phyloP scores from a whole-genome alignment of 2,113 vertebrate species.

The Pampusana beccarii region DNA sequence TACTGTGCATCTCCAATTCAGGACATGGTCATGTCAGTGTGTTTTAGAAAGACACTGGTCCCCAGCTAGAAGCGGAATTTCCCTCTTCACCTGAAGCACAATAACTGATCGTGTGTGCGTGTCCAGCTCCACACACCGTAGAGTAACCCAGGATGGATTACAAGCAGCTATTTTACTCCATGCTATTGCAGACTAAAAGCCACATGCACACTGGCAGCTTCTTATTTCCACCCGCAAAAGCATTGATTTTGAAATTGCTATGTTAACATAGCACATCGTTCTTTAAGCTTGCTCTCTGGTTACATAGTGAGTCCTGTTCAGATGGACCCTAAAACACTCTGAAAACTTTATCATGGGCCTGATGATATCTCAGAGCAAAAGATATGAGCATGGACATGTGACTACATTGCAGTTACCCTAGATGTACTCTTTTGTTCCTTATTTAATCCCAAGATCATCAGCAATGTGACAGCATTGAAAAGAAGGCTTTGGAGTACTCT shows the following conservation, averaged over 20 bases:
- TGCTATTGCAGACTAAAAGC: not conserved
- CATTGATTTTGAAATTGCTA: not conserved
- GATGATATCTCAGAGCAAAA: not conserved
- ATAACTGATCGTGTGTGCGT: not conserved
- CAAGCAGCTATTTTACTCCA: not conserved
- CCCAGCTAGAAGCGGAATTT: not conserved
- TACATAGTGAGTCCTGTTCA: not conserved
- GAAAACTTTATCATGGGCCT: not conserved
- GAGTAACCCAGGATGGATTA: not conserved
- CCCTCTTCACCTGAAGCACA: not conserved
- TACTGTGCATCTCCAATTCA: not conserved
- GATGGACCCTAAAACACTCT: not conserved
- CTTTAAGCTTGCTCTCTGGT: not conserved
- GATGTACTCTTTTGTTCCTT: not conserved
- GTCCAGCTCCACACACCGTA: not conserved
- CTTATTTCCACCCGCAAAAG: not conserved
- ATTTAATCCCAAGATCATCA: not conserved
- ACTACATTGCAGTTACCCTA: not conserved
- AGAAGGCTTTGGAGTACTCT: not conserved
- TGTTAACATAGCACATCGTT: not conserved
- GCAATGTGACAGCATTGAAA: not conserved
- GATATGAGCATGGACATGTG: fast-evolving
- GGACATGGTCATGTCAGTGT: not conserved
- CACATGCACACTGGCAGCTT: not conserved
- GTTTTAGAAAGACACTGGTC: not conserved